These are phyloP conservation scores for Nemotelus pantherinus DNA, from an alignment of 2,888 invertebrate species.

Conservation along the genomic window DNA sequence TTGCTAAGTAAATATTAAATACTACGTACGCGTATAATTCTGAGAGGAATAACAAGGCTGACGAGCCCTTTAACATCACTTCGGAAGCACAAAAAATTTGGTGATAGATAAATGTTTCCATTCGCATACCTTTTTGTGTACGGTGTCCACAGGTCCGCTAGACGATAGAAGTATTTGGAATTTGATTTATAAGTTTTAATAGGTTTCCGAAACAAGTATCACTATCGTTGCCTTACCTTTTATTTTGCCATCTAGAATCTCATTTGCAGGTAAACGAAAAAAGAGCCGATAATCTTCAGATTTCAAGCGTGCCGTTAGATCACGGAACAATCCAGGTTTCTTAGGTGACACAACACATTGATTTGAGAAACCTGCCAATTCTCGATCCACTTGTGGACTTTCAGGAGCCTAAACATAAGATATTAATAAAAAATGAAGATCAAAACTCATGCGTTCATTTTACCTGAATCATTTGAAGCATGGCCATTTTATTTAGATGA, in stretches of 20 bases:
- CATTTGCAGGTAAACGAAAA: conserved; percentile 85
- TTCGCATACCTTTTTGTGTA: conserved; percentile 90
- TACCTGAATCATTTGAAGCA: conserved; percentile 76
- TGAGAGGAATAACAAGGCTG: conserved; percentile 86
- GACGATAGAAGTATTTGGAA: neutral
- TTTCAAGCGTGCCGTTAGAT: conserved; percentile 92
- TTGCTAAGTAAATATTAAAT: neutral
- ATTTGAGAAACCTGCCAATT: conserved; percentile 84
- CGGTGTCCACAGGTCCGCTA: conserved; percentile 85
- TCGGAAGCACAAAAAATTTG: conserved; percentile 95
- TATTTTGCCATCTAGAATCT: conserved; percentile 94
- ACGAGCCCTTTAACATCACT: conserved; percentile 87
- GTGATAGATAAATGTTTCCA: conserved; percentile 90
- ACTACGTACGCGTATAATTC: conserved; percentile 73
- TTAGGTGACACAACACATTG: conserved; percentile 88
- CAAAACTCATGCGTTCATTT: conserved; percentile 48
- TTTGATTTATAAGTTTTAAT: neutral
- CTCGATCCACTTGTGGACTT: conserved; percentile 89
- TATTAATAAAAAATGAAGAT: conserved; percentile 45
- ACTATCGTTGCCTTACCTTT: conserved; percentile 68
- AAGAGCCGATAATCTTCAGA: conserved; percentile 89
- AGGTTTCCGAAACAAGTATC: neutral
- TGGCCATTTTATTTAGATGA: conserved; percentile 95
- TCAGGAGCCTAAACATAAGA: conserved; percentile 77
- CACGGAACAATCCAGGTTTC: conserved; percentile 92